A percentile compares a stretch with the other conserved stretches of the same genome.
These are phyloP conservation scores for Chaetophractus vellerosus DNA, from an alignment of 2,797 vertebrate species.

Conservation along the genomic window DNA sequence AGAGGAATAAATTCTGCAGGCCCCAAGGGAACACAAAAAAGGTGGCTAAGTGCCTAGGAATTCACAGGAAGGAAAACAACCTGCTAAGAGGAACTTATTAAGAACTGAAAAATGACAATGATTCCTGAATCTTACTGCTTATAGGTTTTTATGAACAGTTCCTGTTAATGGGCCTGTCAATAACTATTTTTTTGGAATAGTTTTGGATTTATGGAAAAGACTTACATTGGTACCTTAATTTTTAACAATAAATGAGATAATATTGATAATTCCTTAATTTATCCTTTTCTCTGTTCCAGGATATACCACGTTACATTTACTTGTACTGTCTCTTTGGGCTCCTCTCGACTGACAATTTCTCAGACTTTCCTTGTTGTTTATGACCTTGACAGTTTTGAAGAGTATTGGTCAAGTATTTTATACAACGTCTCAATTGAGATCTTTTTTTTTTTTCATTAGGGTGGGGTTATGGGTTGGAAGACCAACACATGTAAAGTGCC, in stretches of 20 bases:
- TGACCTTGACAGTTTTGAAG: neutral
- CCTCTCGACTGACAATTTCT: neutral
- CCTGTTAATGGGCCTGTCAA: constrained; percentile 65
- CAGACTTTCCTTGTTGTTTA: no score
- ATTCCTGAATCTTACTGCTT: constrained; percentile 70
- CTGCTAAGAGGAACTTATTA: constrained; percentile 76
- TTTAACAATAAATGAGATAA: constrained; percentile 31
- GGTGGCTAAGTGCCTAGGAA: constrained; percentile 52
- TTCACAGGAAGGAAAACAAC: constrained; percentile 75
- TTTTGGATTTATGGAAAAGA: constrained; percentile 35
- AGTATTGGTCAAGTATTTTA: neutral
- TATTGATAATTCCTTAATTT: constrained; percentile 12
- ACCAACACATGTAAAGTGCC: neutral
- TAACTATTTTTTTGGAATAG: neutral
- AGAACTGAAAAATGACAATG: constrained; percentile 70
- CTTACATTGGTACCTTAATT: neutral
- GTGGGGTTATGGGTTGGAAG: constrained; percentile 25
- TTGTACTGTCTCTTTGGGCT: neutral
- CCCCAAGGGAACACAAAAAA: constrained; percentile 48
- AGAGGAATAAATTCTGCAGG: constrained; percentile 64
- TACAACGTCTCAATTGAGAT: neutral
- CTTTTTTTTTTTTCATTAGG: neutral
- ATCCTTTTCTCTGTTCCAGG: constrained; percentile 31
- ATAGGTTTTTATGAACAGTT: constrained; percentile 74
- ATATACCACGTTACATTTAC: neutral